A percentile compares a stretch with the other conserved stretches of the same genome.
These are phyloP conservation scores for Mastomys coucha DNA, from an alignment of 2,113 vertebrate species.

Conservation along the genomic window DNA sequence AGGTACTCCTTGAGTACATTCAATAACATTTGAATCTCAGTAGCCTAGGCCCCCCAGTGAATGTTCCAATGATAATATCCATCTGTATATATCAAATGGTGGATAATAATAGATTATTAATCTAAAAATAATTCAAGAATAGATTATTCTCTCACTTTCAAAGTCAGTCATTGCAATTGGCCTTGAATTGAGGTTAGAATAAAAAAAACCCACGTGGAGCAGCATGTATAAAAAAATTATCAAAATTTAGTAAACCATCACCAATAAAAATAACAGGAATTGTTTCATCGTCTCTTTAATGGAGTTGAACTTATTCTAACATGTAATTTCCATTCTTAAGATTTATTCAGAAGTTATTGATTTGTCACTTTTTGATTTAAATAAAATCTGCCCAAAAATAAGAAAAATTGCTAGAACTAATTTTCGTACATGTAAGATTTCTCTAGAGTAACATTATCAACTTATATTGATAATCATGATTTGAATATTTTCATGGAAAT, in stretches of 20 bases:
- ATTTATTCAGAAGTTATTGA: neutral
- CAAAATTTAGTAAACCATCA: neutral
- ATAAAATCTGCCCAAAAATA: neutral
- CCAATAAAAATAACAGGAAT: neutral
- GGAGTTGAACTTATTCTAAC: neutral
- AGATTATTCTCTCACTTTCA: neutral
- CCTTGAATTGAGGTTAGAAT: neutral
- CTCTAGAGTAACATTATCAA: neutral
- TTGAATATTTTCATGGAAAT: slow-evolving; percentile 19
- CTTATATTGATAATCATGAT: neutral
- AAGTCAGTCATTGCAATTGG: neutral
- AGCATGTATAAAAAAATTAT: neutral
- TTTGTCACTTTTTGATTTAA: slow-evolving; percentile 27
- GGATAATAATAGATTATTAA: neutral
- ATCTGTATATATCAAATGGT: neutral
- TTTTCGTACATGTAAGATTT: neutral
- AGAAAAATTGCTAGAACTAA: slow-evolving; percentile 12
- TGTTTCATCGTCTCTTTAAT: neutral
- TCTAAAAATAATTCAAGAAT: neutral
- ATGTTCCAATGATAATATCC: neutral
- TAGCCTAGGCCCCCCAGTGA: neutral
- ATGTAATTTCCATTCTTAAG: slow-evolving; percentile 11
- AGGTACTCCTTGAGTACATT: fast-evolving
- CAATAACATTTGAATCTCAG: neutral
- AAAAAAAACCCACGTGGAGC: neutral